Conservation (phyloP, 37 sponge, comb jelly and placozoan genomes). For the Oscarella lobularis region DNA sequence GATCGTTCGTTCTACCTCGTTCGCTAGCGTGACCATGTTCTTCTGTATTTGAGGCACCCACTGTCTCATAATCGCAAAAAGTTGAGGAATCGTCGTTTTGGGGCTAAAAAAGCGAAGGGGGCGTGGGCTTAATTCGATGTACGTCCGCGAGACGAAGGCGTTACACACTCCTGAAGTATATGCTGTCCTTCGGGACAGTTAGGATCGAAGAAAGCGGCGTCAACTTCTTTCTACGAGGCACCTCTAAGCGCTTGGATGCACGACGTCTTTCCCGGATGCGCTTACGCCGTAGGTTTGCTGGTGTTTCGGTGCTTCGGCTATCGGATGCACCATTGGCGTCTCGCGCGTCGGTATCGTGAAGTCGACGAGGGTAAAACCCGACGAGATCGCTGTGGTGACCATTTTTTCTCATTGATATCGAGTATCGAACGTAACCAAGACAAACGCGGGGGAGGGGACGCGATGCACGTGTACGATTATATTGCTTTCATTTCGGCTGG, state of each 20-base stretch:
- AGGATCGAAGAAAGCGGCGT: slow-evolving; percentile 70
- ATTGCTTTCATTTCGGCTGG: background rate
- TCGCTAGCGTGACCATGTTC: slow-evolving; percentile 59
- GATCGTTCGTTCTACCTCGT: too few species aligned
- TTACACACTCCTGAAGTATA: background rate
- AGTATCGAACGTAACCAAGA: background rate
- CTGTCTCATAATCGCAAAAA: slow-evolving; percentile 96
- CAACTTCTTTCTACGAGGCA: slow-evolving; percentile 8
- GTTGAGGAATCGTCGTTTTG: slow-evolving; percentile 75
- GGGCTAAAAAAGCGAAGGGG: slow-evolving; percentile 43
- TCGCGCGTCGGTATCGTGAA: slow-evolving; percentile 73
- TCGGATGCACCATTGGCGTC: slow-evolving; percentile 43
- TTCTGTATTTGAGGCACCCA: slow-evolving; percentile 89
- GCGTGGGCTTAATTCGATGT: too few species aligned
- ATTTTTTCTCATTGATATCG: background rate
- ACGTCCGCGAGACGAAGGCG: slow-evolving; percentile 55
- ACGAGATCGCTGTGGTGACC: background rate
- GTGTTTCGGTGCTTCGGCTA: slow-evolving; percentile 56
- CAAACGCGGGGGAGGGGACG: too few species aligned
- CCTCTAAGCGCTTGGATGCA: too few species aligned
- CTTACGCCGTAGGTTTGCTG: slow-evolving; percentile 31
- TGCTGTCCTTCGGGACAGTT: slow-evolving; percentile 23
- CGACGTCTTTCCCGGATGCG: too few species aligned
- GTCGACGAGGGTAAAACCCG: slow-evolving; percentile 71
- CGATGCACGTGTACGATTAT: background rate